A percentile compares a stretch with the other conserved stretches of the same genome.
phyloP scores from a whole-genome alignment of 2,113 vertebrate species.

The Hassar affinis region DNA sequence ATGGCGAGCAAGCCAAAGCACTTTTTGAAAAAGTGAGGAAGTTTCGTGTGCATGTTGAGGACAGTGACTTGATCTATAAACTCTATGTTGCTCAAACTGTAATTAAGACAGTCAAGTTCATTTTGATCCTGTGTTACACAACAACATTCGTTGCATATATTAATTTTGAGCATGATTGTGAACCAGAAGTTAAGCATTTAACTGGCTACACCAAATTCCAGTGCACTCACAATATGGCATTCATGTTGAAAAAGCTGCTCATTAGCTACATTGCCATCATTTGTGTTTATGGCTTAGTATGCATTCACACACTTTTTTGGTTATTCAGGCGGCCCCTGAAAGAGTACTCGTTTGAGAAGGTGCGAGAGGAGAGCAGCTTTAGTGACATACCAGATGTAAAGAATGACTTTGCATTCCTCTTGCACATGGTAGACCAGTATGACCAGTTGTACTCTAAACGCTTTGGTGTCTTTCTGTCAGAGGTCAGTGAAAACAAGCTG shows the following conservation, averaged over 20 bases:
- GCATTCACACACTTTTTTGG: slow-evolving; percentile 96
- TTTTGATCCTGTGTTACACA: slow-evolving; percentile 93
- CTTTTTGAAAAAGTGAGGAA: slow-evolving; percentile 97
- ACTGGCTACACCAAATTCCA: slow-evolving; percentile 89
- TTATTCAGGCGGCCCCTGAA: slow-evolving; percentile 92
- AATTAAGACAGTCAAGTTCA: slow-evolving; percentile 96
- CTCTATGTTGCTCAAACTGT: slow-evolving; percentile 94
- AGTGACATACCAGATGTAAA: slow-evolving; percentile 98
- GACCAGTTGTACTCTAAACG: slow-evolving; percentile 96
- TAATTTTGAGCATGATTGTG: slow-evolving; percentile 88
- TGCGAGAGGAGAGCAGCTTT: slow-evolving; percentile 96
- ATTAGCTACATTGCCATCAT: slow-evolving; percentile 97
- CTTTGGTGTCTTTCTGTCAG: slow-evolving; percentile 94
- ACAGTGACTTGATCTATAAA: slow-evolving; percentile 95
- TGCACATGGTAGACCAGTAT: slow-evolving; percentile 98
- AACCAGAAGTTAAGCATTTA: slow-evolving; percentile 88
- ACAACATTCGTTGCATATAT: slow-evolving; percentile 93
- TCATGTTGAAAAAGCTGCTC: slow-evolving; percentile 94
- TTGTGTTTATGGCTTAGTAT: slow-evolving; percentile 91
- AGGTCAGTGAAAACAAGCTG: slow-evolving; percentile 97
- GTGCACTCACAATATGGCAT: slow-evolving; percentile 98
- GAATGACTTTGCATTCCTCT: slow-evolving; percentile 96
- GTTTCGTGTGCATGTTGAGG: slow-evolving; percentile 93
- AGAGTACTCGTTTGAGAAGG: slow-evolving; percentile 97
- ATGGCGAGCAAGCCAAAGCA: slow-evolving; percentile 96